Conservation (phyloP, 1,140 invertebrate genomes). For the Brachionus rubens region DNA sequence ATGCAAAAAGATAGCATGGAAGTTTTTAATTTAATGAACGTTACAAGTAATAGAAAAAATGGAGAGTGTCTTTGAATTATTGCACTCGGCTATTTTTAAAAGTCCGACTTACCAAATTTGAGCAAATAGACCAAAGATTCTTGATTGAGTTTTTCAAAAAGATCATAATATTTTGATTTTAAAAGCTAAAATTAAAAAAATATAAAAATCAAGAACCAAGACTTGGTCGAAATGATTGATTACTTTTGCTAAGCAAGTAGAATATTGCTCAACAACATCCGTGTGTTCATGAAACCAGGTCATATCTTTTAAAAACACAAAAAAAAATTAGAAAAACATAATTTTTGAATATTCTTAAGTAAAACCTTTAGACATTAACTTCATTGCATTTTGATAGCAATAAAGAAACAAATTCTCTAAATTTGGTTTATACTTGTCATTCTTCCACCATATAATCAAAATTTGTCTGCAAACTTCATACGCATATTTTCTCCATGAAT, state of each 20-base stretch:
- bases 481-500: constrained; percentile 21
- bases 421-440: constrained; percentile 10
- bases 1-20: no score
- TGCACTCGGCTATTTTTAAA: no score
- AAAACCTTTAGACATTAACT: constrained; percentile 21
- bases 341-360: not conserved
- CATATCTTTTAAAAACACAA: constrained; percentile 37
- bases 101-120: constrained; percentile 34
- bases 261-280: constrained; percentile 45
- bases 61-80: no score
- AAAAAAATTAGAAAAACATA: not conserved
- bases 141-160: constrained; percentile 33
- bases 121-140: constrained; percentile 33
- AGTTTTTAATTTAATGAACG: no score
- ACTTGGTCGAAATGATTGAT: not conserved
- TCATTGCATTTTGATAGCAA: constrained; percentile 33
- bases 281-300: constrained; percentile 46
- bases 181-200: constrained; percentile 6
- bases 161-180: constrained; percentile 44
- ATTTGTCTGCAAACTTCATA: constrained; percentile 46
- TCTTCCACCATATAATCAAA: constrained; percentile 45
- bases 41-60: no score
- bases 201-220: not conserved
- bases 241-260: constrained; percentile 40
- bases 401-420: constrained; percentile 7